Conservation (phyloP, 1,140 invertebrate species). For the Cyphomyrmex costatus region DNA sequence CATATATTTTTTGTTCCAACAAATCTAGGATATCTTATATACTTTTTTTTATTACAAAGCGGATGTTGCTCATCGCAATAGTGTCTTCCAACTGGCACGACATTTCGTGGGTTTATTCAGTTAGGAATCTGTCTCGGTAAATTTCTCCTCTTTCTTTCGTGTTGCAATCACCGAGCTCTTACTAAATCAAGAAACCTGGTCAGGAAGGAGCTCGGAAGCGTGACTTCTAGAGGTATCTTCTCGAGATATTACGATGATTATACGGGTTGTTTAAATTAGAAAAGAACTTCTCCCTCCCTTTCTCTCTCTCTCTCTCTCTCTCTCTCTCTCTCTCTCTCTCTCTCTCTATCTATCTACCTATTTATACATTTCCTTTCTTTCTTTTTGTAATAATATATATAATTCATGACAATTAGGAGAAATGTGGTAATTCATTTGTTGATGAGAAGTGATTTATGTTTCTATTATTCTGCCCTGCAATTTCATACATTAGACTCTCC, state of each 20-base stretch:
- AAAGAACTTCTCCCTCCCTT: constrained; percentile 3
- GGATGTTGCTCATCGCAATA: neutral
- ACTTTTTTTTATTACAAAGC: neutral
- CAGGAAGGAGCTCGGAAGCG: constrained; percentile 59
- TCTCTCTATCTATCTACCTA: too few relatives aligned
- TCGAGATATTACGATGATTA: constrained; percentile 55
- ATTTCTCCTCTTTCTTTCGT: constrained; percentile 49
- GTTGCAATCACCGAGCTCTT: constrained; percentile 50
- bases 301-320: neutral
- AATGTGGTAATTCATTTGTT: neutral
- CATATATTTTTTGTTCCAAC: neutral
- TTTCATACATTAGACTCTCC: neutral
- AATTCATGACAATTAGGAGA: constrained; percentile 19
- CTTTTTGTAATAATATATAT: neutral
- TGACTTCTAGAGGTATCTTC: constrained; percentile 48
- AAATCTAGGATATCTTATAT: neutral
- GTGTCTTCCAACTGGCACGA: neutral
- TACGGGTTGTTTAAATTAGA: constrained; percentile 14
- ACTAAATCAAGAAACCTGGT: neutral
- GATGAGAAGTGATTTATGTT: neutral
- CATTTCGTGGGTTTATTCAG: neutral
- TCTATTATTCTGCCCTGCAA: neutral
- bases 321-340: neutral
- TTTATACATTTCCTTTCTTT: too few relatives aligned
- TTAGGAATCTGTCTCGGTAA: neutral